Percentiles rank a stretch among this genome's conserved stretches.
Evolutionary conservation across 2,113 vertebrate species (phyloP).

Genomic region (Megaceryle maxima): DNA sequence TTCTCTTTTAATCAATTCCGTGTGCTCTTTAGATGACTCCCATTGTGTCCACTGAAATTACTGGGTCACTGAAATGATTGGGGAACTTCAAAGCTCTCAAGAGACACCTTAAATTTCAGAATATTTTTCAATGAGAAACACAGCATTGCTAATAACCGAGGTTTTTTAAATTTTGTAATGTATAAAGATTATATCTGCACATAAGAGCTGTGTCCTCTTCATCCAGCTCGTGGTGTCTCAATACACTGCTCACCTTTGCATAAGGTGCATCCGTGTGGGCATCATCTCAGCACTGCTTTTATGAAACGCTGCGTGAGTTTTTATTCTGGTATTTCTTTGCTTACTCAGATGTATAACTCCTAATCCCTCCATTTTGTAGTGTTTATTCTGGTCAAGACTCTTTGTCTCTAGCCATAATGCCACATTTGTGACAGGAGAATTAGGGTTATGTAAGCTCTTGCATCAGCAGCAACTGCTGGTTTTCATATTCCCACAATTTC

Average conservation of each 20-base stretch:
- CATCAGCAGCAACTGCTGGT: neutral
- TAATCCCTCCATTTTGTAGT: neutral
- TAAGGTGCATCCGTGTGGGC: neutral
- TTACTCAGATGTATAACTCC: neutral
- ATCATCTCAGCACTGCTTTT: neutral
- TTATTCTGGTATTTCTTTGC: neutral
- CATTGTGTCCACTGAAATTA: neutral
- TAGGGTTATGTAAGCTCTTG: neutral
- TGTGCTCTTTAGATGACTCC: neutral
- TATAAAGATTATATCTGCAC: neutral
- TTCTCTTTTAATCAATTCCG: neutral
- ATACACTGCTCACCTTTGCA: neutral
- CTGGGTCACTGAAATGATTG: neutral
- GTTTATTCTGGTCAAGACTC: neutral
- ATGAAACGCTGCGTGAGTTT: rapidly evolving
- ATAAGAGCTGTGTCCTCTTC: neutral
- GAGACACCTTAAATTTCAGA: neutral
- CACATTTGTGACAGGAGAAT: rapidly evolving
- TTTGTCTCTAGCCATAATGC: neutral
- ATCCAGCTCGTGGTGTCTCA: rapidly evolving
- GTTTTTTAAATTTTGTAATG: rapidly evolving
- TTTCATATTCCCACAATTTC: neutral
- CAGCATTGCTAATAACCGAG: neutral
- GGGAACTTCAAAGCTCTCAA: neutral
- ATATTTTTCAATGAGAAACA: neutral